Base-by-base conservation (phyloP, 2,888 invertebrate species). In the Hyposoter didymator region DNA sequence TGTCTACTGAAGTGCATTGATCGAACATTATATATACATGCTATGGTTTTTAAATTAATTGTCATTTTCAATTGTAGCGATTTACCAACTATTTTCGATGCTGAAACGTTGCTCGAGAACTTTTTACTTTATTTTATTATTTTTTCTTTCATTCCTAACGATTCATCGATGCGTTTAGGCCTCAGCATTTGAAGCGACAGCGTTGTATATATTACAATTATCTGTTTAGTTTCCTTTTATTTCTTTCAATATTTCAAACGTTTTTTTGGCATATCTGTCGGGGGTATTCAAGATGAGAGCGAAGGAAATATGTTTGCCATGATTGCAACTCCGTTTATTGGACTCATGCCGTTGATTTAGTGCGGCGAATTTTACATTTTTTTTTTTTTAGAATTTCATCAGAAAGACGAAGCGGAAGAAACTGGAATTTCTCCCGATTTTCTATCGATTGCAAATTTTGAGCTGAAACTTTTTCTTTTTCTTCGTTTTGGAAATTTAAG, bases 31-130 rank as follows among this genome's bases (percentile, higher is more conserved):
- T 87, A 80, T 66, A 72, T 64, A 73, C 47, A 86, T 74, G 86
- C 72, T 84, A 83, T 78, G 78, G 43, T 64, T 66, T 59, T 64
- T 82, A 12, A 45, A 78, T 78, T 73, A 43, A 32, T 59, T 72
- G 85, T 83, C 62, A 74, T 62, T 70, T 39, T 66, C 49, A 76
- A 59, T 80, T 64, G 55, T 47, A 80, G 76, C 84, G 73, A 78
- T 81, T 52, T 79, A 84, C 72, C 43, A 75, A 76, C 72, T 84
- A 84, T 59, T 59, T 59, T 86, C 84, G 86, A 84, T 86, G 86
- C 75, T 72, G 82, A 84, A 86, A 84, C 86, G 83, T 85, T 80
- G 83, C 83, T 69, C 32, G 55, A 83, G 76, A 79, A 79, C 59
- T 78, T 76, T 74, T 78, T 39, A 76, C 72, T 72, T 47, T 52